These are phyloP conservation scores for Temnothorax rugatulus DNA, from an alignment of 2,888 invertebrate species.

Conservation along the genomic window DNA sequence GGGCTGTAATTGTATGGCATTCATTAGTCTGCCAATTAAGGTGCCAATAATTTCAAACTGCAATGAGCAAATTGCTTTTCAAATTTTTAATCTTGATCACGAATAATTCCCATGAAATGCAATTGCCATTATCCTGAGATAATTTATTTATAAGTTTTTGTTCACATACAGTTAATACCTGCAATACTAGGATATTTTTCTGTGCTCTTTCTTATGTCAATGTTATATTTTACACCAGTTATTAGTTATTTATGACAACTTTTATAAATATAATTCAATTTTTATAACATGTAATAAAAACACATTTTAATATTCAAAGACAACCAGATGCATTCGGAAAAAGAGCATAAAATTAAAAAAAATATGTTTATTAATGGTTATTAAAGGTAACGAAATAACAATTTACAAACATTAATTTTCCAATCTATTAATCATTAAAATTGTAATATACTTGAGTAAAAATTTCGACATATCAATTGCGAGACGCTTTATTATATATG, in stretches of 20 bases:
- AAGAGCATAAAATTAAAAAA: not conserved
- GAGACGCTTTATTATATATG: not conserved
- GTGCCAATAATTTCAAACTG: constrained; percentile 70
- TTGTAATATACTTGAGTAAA: not conserved
- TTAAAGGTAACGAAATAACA: not conserved
- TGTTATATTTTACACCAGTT: not conserved
- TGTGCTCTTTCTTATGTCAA: not conserved
- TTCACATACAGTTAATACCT: not conserved
- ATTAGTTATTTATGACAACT: not conserved
- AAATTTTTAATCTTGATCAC: constrained; percentile 74
- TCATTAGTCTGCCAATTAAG: constrained; percentile 74
- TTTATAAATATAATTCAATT: not conserved
- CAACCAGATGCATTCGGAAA: not conserved
- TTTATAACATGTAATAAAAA: not conserved
- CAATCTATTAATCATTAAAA: constrained; percentile 18
- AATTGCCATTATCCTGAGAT: not conserved
- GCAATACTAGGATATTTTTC: not conserved
- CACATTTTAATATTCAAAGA: not conserved
- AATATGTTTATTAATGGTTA: not conserved
- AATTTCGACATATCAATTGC: not conserved
- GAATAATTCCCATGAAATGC: constrained; percentile 39
- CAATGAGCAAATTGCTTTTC: constrained; percentile 72
- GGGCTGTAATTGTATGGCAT: constrained; percentile 68
- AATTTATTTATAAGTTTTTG: constrained; percentile 32
- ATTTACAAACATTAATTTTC: not conserved